These are phyloP conservation scores for Drosophila neoperkinsi DNA, from an alignment of 2,888 invertebrate genomes.

Conservation along the genomic window DNA sequence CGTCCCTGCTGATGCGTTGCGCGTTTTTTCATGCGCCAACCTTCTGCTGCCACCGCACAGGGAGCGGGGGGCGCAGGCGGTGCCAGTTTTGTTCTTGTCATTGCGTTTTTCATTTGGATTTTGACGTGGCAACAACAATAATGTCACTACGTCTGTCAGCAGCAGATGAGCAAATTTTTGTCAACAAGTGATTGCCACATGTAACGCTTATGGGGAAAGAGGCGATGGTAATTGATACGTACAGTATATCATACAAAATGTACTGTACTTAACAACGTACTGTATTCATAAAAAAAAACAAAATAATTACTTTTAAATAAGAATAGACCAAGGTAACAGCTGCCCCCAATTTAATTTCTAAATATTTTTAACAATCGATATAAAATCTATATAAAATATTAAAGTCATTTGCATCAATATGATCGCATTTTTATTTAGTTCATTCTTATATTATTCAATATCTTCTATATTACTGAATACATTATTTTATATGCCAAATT, in stretches of 20 bases:
- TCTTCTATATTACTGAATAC: not conserved
- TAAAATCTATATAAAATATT: not conserved
- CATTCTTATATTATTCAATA: not conserved
- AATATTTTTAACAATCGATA: not conserved
- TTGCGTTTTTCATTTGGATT: constrained; percentile 70
- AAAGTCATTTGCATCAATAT: not conserved
- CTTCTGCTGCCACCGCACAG: constrained; percentile 21
- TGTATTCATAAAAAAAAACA: too few species aligned
- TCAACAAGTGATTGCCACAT: constrained; percentile 37
- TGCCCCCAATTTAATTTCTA: not conserved
- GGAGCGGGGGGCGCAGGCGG: constrained; percentile 1
- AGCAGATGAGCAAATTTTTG: constrained; percentile 43
- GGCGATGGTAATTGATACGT: not conserved
- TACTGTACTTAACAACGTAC: not conserved
- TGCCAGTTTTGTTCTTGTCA: constrained; percentile 49
- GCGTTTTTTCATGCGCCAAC: constrained; percentile 64
- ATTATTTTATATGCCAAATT: not conserved
- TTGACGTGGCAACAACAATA: constrained; percentile 44
- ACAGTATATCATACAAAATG: not conserved
- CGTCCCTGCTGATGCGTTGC: constrained; percentile 60
- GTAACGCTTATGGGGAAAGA: not conserved
- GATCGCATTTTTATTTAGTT: not conserved
- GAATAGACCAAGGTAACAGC: not conserved
- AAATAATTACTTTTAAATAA: not conserved
- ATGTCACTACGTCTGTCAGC: constrained; percentile 53